Base-by-base conservation (phyloP, 53 echinoderm and acorn worm species). In the Holothuria leucospilota region DNA sequence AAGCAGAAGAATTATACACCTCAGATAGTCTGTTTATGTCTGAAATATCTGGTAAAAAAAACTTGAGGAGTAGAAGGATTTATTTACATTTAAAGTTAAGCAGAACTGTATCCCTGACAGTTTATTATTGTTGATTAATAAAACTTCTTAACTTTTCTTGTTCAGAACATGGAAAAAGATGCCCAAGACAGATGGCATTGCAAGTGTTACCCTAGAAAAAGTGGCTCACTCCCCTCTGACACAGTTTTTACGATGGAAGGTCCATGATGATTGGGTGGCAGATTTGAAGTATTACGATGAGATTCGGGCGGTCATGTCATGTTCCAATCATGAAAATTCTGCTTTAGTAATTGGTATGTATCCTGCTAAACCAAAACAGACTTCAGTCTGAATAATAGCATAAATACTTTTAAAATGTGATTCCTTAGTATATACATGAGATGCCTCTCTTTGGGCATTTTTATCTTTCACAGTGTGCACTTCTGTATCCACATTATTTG, bases 131-230 rank as follows among this genome's bases (percentile, higher is more conserved):
- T 38, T 25, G 8, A 46, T 16, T 16, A 18, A 20, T 21, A 23
- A 81, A 58, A 23, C 13, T 5, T 39, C n/a, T 3, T 14, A 56
- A 56, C 59, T 70, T 75, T 83, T 88, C 21, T 24, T 1, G 29
- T 73, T 20, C 52, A 98, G 98, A 85, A 98, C 95, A 13, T 98
- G 98, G 98, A 98, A 98, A 90, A 98, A 98, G 73, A 91, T 98
- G 90, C 98, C 98, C 38, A 98, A 98, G 87, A 98, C 98, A 16
- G 98, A 98, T 73, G 98, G 98, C 39, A 98, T 98, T n/a, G 98
- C 98, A 41, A 98, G 98, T 72, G 98, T 98, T 56, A 98, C 98
- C 53, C 84, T 98, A 15, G 98, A 98, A 87, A 98, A 95, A 85
- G 98, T 98, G 20, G 98, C 98, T 8, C 98, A 95, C 67, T 95